Evolutionary conservation across 2,888 invertebrate genomes (phyloP).

Genomic region (Sinelater perroti): DNA sequence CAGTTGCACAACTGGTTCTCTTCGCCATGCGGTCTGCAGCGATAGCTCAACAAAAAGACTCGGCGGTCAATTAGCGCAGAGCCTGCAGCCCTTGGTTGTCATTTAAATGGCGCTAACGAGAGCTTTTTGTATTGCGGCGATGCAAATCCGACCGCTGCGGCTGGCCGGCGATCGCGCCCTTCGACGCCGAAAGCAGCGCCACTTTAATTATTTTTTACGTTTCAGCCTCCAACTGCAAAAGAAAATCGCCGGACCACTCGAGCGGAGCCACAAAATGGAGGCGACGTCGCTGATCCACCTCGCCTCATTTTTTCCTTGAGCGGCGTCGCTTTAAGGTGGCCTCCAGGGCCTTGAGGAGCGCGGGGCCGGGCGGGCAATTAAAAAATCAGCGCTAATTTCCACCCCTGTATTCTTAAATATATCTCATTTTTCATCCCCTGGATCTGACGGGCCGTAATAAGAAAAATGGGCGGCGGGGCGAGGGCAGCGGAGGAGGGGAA

Average conservation of each 20-base stretch:
- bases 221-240: too few relatives aligned
- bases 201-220: slow-evolving; percentile 8
- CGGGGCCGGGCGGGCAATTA: too few relatives aligned
- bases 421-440: slow-evolving; percentile 42
- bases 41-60: slow-evolving; percentile 22
- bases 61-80: slow-evolving; percentile 17
- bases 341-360: slow-evolving; percentile 14
- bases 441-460: slow-evolving; percentile 41
- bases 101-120: slow-evolving; percentile 20
- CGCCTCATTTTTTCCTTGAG: too few relatives aligned
- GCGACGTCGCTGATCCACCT: too few relatives aligned
- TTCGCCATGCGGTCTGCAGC: slow-evolving; percentile 7
- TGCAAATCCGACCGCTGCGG: slow-evolving; percentile 21
- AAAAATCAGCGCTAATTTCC: slow-evolving; percentile 40
- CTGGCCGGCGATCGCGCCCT: too few relatives aligned
- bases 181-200: too few relatives aligned
- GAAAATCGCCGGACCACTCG: too few relatives aligned
- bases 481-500: slow-evolving; percentile 36
- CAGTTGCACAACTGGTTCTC: slow-evolving; percentile 3
- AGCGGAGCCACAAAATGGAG: too few relatives aligned
- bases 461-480: slow-evolving; percentile 39
- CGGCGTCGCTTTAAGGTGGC: neutral
- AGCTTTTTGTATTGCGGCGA: slow-evolving; percentile 12
- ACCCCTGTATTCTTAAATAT: slow-evolving; percentile 39
- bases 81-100: slow-evolving; percentile 17